A percentile compares a stretch with the other conserved stretches of the same genome.
These are phyloP conservation scores for Cryptophagus acutangulus DNA, from an alignment of 2,888 invertebrate genomes.

Conservation along the genomic window DNA sequence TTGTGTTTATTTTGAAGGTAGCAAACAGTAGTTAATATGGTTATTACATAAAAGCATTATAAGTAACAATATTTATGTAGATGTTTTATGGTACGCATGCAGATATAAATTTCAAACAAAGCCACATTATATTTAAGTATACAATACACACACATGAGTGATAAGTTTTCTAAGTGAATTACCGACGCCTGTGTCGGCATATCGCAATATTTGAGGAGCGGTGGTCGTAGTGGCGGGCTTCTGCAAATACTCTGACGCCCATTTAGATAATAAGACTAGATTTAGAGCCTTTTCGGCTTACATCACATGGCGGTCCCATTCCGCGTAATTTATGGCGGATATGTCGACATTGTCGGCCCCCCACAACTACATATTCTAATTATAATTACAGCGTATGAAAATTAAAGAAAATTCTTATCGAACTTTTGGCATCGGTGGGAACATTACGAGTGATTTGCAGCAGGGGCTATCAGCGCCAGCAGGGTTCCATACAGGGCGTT, in stretches of 20 bases:
- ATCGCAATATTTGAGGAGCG: constrained; percentile 29
- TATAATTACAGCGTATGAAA: too few species aligned
- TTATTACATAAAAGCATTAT: too few species aligned
- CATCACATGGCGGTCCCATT: constrained; percentile 43
- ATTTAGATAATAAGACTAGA: constrained; percentile 48
- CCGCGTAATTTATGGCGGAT: constrained; percentile 45
- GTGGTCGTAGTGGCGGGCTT: constrained; percentile 23
- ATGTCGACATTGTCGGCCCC: constrained; percentile 34
- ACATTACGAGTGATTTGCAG: constrained; percentile 38
- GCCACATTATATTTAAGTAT: too few species aligned
- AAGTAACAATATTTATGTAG: too few species aligned
- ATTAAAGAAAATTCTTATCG: too few species aligned
- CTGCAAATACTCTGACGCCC: constrained; percentile 46
- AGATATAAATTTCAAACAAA: too few species aligned
- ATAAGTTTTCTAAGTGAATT: constrained; percentile 21
- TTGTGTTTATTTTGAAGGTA: too few species aligned
- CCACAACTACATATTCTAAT: too few species aligned
- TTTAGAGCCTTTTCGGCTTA: constrained; percentile 46
- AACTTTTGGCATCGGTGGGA: constrained; percentile 20
- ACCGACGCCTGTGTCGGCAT: constrained; percentile 26
- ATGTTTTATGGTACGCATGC: too few species aligned
- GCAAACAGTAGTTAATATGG: too few species aligned
- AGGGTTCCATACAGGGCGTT: constrained; percentile 41
- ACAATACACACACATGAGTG: too few species aligned
- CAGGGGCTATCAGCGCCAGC: constrained; percentile 38